Percentiles rank a stretch among this genome's conserved stretches.
phyloP scores from a whole-genome alignment of 2,888 invertebrate genomes.

The Coenonympha arcania region DNA sequence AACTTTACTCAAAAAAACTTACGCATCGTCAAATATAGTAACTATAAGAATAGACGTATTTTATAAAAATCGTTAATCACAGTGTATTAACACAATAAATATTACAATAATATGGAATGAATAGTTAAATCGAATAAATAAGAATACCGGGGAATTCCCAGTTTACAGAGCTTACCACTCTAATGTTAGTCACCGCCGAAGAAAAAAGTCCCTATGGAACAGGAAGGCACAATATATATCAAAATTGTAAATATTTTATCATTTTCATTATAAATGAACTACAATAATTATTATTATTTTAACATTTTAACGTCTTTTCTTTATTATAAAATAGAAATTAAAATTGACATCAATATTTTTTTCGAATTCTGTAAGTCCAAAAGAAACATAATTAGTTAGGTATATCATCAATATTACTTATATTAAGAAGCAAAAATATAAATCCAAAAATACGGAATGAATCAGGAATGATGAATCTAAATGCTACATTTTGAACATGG shows the following conservation, averaged over 20 bases:
- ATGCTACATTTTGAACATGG: slow-evolving; percentile 29
- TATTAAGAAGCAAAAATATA: slow-evolving; percentile 37
- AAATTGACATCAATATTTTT: slow-evolving; percentile 1
- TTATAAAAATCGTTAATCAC: slow-evolving; percentile 59
- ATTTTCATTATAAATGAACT: slow-evolving; percentile 34
- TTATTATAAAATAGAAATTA: slow-evolving; percentile 41
- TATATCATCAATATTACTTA: neutral
- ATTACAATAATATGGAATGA: slow-evolving; percentile 55
- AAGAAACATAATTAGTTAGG: slow-evolving; percentile 27
- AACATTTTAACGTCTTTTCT: too few relatives aligned
- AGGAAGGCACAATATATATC: slow-evolving; percentile 45
- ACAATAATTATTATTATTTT: slow-evolving; percentile 23
- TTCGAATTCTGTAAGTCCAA: slow-evolving; percentile 24
- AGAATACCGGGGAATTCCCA: slow-evolving; percentile 37
- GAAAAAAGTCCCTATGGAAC: slow-evolving; percentile 40
- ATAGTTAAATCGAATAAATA: slow-evolving; percentile 42
- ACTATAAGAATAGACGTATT: slow-evolving; percentile 49
- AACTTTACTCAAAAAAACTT: slow-evolving; percentile 57
- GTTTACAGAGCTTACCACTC: slow-evolving; percentile 32
- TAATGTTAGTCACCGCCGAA: slow-evolving; percentile 41
- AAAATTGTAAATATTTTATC: slow-evolving; percentile 20
- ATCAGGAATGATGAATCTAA: slow-evolving; percentile 42
- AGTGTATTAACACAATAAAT: slow-evolving; percentile 55
- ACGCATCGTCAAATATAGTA: slow-evolving; percentile 49
- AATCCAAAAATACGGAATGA: slow-evolving; percentile 45